Evolutionary conservation across 2,888 invertebrate genomes (phyloP), one percentile per base, ranked within the genome.

Genomic region (Drosophila anomalata): DNA sequence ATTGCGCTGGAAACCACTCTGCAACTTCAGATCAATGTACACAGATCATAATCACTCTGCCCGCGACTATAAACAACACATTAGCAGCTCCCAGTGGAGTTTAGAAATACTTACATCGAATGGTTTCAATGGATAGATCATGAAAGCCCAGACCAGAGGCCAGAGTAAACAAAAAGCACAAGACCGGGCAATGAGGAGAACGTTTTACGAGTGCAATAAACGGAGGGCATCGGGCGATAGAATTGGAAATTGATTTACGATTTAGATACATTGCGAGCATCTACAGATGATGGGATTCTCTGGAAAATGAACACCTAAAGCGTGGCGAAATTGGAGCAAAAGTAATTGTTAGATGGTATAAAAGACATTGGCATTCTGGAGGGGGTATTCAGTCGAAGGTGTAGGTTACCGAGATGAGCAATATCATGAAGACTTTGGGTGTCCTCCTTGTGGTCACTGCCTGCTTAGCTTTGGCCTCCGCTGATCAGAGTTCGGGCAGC

Each of bases 141-240:
- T 84, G 66, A 74, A 84, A 69, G 63, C 51, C 41, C 55, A 29
- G 29, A 22, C 48, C 14, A 33, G 26, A 14, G 46, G 36, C 41
- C 31, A 58, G 60, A 65, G 55, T 52, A 68, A 67, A 73, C 74
- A 54, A 57, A 54, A 57, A 67, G 59, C 46, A 58, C 61, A 69
- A 65, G n/a, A 8, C 17, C 41, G 53, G 68, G 78, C 63, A 63
- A 55, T 51, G 9, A 42, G 41, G 20, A 20, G 41, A 20, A 20
- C 41, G 12, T 20, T 62, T 82, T 59, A 88, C 73, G 88, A 88
- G 63, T 67, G 41, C 83, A 57, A 77, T 87, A 79, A 88, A 86
- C 71, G 39, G 33, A 56, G 12, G 24, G 31, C 42, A 39, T 20
- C 17, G 20, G 42, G 57, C 53, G 46, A 24, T 65, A 52, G 53